These are phyloP conservation scores for Itoplectis maculator DNA, from an alignment of 2,888 invertebrate genomes.

Conservation along the genomic window DNA sequence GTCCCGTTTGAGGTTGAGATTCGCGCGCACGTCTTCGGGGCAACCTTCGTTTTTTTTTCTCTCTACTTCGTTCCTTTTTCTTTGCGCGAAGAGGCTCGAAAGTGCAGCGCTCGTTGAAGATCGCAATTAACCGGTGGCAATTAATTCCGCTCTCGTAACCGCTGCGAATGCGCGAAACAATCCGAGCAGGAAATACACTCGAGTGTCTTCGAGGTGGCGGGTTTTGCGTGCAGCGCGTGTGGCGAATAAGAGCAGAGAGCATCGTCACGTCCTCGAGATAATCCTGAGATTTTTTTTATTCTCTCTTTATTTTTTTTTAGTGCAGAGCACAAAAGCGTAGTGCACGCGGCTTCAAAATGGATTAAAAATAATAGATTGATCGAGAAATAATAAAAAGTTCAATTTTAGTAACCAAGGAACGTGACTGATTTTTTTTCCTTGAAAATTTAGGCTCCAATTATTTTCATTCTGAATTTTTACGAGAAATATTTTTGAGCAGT, in stretches of 20 bases:
- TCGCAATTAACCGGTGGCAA: slow-evolving; percentile 63
- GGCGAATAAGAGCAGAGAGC: slow-evolving; percentile 51
- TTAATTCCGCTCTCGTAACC: slow-evolving; percentile 59
- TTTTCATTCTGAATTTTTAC: too few relatives aligned
- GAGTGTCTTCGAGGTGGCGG: slow-evolving; percentile 41
- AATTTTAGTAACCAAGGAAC: too few relatives aligned
- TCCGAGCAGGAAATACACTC: slow-evolving; percentile 57
- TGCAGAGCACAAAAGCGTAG: slow-evolving; percentile 12
- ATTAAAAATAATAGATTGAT: too few relatives aligned
- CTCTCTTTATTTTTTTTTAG: slow-evolving; percentile 15
- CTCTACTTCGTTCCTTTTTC: background rate
- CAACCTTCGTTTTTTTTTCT: background rate
- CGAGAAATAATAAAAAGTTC: too few relatives aligned
- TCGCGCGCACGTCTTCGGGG: background rate
- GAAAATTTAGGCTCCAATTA: too few relatives aligned
- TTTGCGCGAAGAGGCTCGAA: background rate
- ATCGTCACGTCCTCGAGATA: slow-evolving; percentile 61
- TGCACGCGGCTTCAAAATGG: too few relatives aligned
- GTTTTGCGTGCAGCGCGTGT: slow-evolving; percentile 43
- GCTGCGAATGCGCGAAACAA: slow-evolving; percentile 59
- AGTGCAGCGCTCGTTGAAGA: slow-evolving; percentile 25
- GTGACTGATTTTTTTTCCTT: too few relatives aligned
- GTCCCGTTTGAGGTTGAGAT: slow-evolving; percentile 46
- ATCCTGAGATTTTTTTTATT: slow-evolving; percentile 32
- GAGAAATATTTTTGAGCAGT: too few relatives aligned